These are phyloP conservation scores for Eristalinus sepulchralis DNA, from an alignment of 2,888 invertebrate genomes.

Conservation along the genomic window DNA sequence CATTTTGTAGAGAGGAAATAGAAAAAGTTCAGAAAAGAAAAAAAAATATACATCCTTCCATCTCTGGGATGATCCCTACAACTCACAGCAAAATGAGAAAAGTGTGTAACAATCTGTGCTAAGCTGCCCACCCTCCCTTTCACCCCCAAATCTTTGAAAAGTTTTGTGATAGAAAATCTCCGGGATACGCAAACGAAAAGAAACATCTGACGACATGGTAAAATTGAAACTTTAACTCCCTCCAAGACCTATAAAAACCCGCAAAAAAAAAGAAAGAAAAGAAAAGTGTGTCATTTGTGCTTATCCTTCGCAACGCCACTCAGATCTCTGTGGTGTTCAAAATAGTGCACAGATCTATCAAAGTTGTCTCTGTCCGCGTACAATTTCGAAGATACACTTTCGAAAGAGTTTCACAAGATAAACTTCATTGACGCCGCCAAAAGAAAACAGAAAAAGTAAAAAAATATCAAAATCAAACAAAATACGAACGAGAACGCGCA, in stretches of 20 bases:
- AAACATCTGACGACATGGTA: constrained; percentile 66
- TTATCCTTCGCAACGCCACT: background rate
- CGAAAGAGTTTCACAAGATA: background rate
- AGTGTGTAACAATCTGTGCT: constrained; percentile 64
- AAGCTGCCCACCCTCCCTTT: background rate
- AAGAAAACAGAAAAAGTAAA: constrained; percentile 2
- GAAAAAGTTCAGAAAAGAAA: constrained; percentile 4
- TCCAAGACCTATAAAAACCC: background rate
- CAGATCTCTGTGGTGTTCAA: background rate
- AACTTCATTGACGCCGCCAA: constrained; percentile 27
- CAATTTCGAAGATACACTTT: constrained; percentile 19
- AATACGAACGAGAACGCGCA: constrained; percentile 23
- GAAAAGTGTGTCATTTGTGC: background rate
- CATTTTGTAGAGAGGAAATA: constrained; percentile 60
- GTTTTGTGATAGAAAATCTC: constrained; percentile 40
- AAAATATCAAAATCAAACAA: background rate
- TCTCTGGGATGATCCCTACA: constrained; percentile 4
- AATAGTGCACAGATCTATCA: background rate
- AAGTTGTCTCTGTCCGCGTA: constrained; percentile 27
- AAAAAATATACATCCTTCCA: constrained; percentile 18
- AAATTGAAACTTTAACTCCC: constrained; percentile 55
- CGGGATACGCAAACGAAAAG: background rate
- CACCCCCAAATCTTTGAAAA: background rate
- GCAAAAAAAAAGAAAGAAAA: background rate
- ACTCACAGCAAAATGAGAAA: constrained; percentile 53